Conservation (phyloP, 2,113 vertebrate species). For the Corydoras maculifer region DNA sequence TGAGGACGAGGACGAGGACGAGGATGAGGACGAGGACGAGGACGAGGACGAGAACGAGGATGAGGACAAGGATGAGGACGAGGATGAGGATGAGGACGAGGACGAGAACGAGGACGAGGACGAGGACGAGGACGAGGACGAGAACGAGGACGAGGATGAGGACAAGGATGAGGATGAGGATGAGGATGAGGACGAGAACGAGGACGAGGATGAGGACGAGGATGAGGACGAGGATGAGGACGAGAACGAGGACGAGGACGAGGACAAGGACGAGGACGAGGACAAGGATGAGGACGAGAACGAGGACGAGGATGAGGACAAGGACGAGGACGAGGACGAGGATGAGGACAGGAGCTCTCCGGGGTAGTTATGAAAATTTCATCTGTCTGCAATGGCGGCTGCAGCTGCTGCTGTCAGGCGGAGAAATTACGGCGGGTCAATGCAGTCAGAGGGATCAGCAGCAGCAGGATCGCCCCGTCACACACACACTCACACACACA, state of each 20-base stretch:
- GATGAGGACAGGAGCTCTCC: conserved; percentile 97
- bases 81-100: too few relatives aligned
- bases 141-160: too few relatives aligned
- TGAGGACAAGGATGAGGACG: conserved; percentile 90
- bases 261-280: conserved; percentile 95
- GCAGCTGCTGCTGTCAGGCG: conserved; percentile 97
- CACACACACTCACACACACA: conserved; percentile 28
- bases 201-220: conserved; percentile 96
- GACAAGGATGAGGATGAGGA: conserved; percentile 94
- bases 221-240: conserved; percentile 87
- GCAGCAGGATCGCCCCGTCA: conserved; percentile 12
- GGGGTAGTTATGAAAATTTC: conserved; percentile 99
- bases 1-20: too few relatives aligned
- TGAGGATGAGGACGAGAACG: conserved; percentile 95
- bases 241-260: too few relatives aligned
- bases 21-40: conserved; percentile 96
- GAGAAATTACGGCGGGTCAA: conserved; percentile 85
- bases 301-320: conserved; percentile 79
- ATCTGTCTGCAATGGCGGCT: conserved; percentile 96
- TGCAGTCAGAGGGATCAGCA: conserved; percentile 35
- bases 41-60: conserved; percentile 83
- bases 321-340: conserved; percentile 93
- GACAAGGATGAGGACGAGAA: conserved; percentile 92
- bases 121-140: conserved; percentile 95
- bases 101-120: conserved; percentile 85